Evolutionary conservation across 1,140 invertebrate genomes (phyloP).

Genomic region (Anthonomus grandis): DNA sequence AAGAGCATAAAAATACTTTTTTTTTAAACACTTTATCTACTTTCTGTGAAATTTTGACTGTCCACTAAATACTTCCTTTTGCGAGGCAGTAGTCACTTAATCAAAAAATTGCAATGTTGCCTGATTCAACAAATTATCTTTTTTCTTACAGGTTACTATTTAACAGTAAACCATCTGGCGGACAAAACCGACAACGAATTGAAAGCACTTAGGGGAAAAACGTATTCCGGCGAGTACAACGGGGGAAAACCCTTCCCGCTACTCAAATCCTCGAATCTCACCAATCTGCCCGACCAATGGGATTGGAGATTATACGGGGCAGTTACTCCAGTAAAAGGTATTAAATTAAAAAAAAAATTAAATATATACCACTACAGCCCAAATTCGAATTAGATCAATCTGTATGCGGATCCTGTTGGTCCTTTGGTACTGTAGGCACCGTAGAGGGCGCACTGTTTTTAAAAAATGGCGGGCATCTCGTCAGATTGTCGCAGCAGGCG

Average conservation of each 20-base stretch:
- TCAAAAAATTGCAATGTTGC: too few relatives aligned
- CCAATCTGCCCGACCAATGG: constrained; percentile 62
- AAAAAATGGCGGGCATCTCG: constrained; percentile 74
- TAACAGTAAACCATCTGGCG: constrained; percentile 85
- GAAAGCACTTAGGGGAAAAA: constrained; percentile 72
- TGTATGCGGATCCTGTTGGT: constrained; percentile 96
- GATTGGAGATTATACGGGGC: constrained; percentile 92
- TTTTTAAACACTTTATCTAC: too few relatives aligned
- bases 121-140: not conserved
- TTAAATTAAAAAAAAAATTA: not conserved
- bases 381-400: constrained; percentile 73
- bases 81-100: not conserved
- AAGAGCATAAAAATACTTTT: too few relatives aligned
- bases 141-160: constrained; percentile 59
- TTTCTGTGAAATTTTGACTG: not conserved
- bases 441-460: constrained; percentile 90
- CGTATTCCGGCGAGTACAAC: constrained; percentile 65
- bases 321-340: constrained; percentile 90
- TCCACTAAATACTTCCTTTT: not conserved
- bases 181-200: constrained; percentile 79
- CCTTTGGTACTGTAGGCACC: constrained; percentile 89
- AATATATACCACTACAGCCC: not conserved
- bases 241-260: constrained; percentile 78
- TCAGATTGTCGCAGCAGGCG: constrained; percentile 85
- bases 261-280: constrained; percentile 43